Base-by-base conservation (phyloP, 2,888 invertebrate species). In the Leucania comma region DNA sequence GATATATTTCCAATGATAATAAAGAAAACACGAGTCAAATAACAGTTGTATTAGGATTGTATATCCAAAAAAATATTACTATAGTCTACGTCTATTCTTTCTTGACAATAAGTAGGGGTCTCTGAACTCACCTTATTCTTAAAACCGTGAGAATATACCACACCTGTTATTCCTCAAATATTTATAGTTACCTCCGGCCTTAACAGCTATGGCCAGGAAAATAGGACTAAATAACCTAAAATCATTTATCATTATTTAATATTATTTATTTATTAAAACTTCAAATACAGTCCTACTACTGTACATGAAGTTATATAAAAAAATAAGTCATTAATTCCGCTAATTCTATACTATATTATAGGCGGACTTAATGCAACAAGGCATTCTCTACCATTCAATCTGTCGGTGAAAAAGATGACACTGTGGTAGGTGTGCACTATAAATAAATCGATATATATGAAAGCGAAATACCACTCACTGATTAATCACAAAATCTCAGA, bases 141-240 rank as follows among this genome's bases (percentile, higher is more conserved):
- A 29, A 62, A 75, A 26, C 8, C 26, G 48, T 66, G 56, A 20
- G 75, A 66, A 75, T 50, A 22, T 50, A 35, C 32, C 56, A 50
- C 72, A 75, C 20, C 75, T 72, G 72, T 26, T 74, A 14, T 74
- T 35, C 48, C 50, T 74, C n/a, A 72, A 74, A 72, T 66, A 72
- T 72, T 72, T 35, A 65, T 57, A 12, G 14, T 10, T 57, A 42
- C 14, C 24, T 29, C 24, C 17, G n/a, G 6, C 14, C n/a, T 14
- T 12, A 42, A 42, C 42, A 42, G 14, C 42, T 17, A 17, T 42
- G 42, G 42, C 5, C 42, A 48, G 46, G 46, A 48, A 48, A 48
- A 48, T 48, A 48, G 46, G 46, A 1, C 46, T 20, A n/a, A n/a
- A 20, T n/a, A n/a, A 3, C 8, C n/a, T 48, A 9, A 48, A 48